These are phyloP conservation scores for Radopholus similis DNA, from an alignment of 1,140 invertebrate genomes.

Conservation along the genomic window DNA sequence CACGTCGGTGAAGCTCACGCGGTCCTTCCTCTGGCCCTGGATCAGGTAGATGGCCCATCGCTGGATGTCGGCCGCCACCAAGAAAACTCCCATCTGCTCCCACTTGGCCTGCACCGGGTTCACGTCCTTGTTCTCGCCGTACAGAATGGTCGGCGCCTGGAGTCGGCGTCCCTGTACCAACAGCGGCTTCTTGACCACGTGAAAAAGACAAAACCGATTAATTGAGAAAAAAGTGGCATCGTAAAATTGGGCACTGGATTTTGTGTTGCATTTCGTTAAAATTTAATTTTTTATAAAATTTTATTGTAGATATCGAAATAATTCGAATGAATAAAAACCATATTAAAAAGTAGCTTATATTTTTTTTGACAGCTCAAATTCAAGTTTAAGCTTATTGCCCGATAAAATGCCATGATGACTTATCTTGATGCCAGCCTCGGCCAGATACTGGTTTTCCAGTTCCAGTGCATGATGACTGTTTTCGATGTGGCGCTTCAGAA, in stretches of 20 bases:
- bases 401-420: not conserved
- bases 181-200: constrained; percentile 17
- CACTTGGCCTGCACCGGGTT: constrained; percentile 19
- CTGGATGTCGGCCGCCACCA: constrained; percentile 10
- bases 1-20: not conserved
- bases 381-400: not conserved
- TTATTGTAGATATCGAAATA: too few relatives aligned
- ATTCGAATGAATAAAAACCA: too few relatives aligned
- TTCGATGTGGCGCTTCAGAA: constrained; percentile 26
- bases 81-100: constrained; percentile 18
- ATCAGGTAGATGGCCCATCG: constrained; percentile 28
- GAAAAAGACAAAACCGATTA: too few relatives aligned
- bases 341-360: too few relatives aligned
- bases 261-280: too few relatives aligned
- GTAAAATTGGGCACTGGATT: too few relatives aligned
- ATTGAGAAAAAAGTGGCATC: too few relatives aligned
- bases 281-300: too few relatives aligned
- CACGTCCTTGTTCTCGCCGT: not conserved
- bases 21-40: constrained; percentile 1
- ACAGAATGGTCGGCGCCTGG: constrained; percentile 5
- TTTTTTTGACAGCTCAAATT: too few relatives aligned
- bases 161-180: constrained; percentile 10
- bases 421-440: constrained; percentile 4
- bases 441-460: constrained; percentile 23
- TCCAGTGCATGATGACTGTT: constrained; percentile 16